Evolutionary conservation across 2,113 vertebrate genomes (phyloP).

Genomic region (Psittacula cyanocephala): DNA sequence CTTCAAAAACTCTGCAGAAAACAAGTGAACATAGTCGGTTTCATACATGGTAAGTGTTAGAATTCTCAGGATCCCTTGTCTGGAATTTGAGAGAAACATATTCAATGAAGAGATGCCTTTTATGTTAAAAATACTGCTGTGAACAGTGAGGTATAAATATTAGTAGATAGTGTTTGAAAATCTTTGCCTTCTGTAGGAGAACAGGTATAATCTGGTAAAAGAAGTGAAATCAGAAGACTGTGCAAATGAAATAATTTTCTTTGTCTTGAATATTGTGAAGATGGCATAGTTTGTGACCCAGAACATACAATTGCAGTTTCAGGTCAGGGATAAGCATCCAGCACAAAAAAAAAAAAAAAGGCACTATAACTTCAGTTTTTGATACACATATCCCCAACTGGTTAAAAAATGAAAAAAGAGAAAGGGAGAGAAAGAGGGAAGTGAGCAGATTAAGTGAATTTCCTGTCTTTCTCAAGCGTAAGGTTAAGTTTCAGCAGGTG

Average conservation of each 20-base stretch:
- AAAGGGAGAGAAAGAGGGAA: not conserved
- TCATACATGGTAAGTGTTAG: not conserved
- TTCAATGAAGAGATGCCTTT: not conserved
- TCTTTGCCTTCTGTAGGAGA: not conserved
- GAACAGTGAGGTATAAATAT: not conserved
- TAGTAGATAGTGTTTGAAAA: not conserved
- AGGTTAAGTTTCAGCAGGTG: not conserved
- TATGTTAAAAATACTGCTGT: not conserved
- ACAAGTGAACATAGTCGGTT: not conserved
- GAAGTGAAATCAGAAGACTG: not conserved
- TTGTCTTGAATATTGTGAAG: not conserved
- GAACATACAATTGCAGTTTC: not conserved
- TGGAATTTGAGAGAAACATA: not conserved
- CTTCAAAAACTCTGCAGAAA: not conserved
- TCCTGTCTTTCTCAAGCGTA: not conserved
- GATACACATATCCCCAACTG: not conserved
- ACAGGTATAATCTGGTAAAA: not conserved
- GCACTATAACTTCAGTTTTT: not conserved
- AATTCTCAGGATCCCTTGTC: not conserved
- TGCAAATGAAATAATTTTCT: not conserved
- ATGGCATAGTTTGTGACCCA: not conserved
- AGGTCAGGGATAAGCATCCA: not conserved
- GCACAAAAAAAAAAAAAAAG: not conserved
- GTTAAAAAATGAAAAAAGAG: not conserved
- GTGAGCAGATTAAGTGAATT: not conserved